Percentiles rank a stretch among this genome's conserved stretches.
Conservation (phyloP, 2,888 invertebrate genomes). For the Melanchra persicariae region DNA sequence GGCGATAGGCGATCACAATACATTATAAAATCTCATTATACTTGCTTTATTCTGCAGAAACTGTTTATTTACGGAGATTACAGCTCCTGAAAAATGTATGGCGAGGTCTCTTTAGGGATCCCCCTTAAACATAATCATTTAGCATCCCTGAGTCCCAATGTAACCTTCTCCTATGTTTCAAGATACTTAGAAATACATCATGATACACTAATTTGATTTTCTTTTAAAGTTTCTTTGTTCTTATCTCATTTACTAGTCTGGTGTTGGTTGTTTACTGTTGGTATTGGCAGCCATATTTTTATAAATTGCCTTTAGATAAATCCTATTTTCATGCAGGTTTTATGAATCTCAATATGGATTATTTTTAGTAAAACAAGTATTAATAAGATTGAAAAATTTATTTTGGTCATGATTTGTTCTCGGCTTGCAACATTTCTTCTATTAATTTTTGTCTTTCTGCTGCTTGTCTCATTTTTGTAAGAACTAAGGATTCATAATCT, state of each 20-base stretch:
- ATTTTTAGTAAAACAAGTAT: conserved; percentile 7
- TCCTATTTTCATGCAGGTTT: too few species aligned
- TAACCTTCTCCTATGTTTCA: neutral
- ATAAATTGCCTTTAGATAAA: too few species aligned
- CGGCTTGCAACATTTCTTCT: conserved; percentile 92
- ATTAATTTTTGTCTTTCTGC: conserved; percentile 95
- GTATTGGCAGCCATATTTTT: neutral
- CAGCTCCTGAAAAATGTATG: too few species aligned
- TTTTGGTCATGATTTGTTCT: conserved; percentile 63
- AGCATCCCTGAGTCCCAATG: conserved; percentile 6
- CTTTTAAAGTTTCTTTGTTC: neutral
- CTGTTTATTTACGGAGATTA: too few species aligned
- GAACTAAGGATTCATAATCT: conserved; percentile 95
- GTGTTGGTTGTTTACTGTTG: neutral
- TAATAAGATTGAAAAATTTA: neutral
- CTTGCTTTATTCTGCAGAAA: too few species aligned
- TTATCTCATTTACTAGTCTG: neutral
- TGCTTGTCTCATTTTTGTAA: conserved; percentile 95
- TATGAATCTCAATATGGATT: too few species aligned
- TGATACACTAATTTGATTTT: neutral
- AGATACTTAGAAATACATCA: conserved; percentile 23
- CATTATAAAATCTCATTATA: too few species aligned
- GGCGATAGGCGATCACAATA: too few species aligned
- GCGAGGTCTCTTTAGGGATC: too few species aligned
- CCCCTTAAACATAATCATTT: neutral